Conservation (phyloP, 2,797 vertebrate species). For the Crypturellus tataupa region DNA sequence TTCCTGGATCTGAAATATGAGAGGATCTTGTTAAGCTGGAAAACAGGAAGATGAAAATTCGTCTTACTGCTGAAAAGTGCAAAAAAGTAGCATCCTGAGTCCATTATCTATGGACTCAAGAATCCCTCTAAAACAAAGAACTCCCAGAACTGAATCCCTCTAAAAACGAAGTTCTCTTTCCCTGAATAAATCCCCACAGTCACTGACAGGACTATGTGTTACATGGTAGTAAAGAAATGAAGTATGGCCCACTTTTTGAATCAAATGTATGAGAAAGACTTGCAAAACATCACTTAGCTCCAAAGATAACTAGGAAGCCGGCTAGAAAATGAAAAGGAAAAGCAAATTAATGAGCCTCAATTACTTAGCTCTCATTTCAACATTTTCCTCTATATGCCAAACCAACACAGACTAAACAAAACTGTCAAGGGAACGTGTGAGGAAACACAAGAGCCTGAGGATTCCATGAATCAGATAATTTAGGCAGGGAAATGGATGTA, state of each 20-base stretch:
- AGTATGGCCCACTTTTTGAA: neutral
- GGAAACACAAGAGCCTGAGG: constrained; percentile 28
- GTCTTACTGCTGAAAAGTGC: neutral
- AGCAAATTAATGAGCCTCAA: constrained; percentile 10
- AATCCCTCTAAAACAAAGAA: neutral
- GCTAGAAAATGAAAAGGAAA: neutral
- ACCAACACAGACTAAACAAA: constrained; percentile 58
- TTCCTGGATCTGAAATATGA: neutral
- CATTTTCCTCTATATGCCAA: constrained; percentile 25
- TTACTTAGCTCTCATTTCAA: neutral
- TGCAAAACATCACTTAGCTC: neutral
- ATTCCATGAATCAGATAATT: constrained; percentile 52
- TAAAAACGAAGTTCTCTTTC: neutral
- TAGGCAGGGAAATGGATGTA: constrained; percentile 38
- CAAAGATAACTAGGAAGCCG: neutral
- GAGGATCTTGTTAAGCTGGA: neutral
- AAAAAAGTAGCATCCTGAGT: neutral
- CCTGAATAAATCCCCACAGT: neutral
- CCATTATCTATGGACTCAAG: neutral
- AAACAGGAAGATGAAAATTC: neutral
- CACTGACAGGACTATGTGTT: fast-evolving
- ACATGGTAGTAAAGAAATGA: neutral
- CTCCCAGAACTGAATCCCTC: neutral
- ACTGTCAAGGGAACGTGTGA: constrained; percentile 47
- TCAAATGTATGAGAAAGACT: neutral